Evolutionary conservation across 2,888 invertebrate genomes (phyloP).

Genomic region (Diogma glabrata): DNA sequence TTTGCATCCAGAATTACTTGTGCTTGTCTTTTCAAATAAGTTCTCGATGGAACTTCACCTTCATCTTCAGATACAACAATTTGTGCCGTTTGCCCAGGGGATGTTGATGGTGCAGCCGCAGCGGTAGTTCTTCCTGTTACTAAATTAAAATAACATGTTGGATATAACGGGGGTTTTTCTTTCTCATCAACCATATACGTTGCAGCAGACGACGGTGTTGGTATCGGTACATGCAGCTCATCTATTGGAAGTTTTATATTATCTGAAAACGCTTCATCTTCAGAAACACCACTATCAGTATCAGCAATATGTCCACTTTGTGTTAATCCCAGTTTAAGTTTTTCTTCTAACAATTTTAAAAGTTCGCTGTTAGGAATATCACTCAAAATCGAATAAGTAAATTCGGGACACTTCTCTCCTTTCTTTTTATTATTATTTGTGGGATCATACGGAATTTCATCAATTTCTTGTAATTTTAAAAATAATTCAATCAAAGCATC

Average conservation of each 20-base stretch:
- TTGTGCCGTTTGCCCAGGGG: slow-evolving; percentile 33
- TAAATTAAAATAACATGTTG: slow-evolving; percentile 35
- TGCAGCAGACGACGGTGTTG: slow-evolving; percentile 26
- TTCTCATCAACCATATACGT: slow-evolving; percentile 22
- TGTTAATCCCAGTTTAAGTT: slow-evolving; percentile 29
- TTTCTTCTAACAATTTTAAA: slow-evolving; percentile 24
- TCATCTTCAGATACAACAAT: slow-evolving; percentile 60
- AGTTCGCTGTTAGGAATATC: slow-evolving; percentile 7
- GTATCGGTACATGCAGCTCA: slow-evolving; percentile 23
- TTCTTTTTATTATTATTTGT: background rate
- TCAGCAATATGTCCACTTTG: slow-evolving; percentile 26
- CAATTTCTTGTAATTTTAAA: slow-evolving; percentile 35
- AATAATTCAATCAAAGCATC: slow-evolving; percentile 35
- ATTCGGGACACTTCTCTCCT: slow-evolving; percentile 1
- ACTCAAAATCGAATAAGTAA: background rate
- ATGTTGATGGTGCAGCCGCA: slow-evolving; percentile 28
- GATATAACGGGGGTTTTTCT: slow-evolving; percentile 34
- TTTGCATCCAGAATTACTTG: slow-evolving; percentile 74
- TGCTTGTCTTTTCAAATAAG: slow-evolving; percentile 68
- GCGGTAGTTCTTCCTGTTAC: slow-evolving; percentile 32
- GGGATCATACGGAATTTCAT: slow-evolving; percentile 23
- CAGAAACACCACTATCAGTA: slow-evolving; percentile 21
- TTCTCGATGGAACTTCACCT: slow-evolving; percentile 71
- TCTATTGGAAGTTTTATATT: slow-evolving; percentile 17
- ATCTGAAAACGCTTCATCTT: slow-evolving; percentile 14